Base-by-base conservation (phyloP, 2,888 invertebrate genomes). In the Cotesia congregata region DNA sequence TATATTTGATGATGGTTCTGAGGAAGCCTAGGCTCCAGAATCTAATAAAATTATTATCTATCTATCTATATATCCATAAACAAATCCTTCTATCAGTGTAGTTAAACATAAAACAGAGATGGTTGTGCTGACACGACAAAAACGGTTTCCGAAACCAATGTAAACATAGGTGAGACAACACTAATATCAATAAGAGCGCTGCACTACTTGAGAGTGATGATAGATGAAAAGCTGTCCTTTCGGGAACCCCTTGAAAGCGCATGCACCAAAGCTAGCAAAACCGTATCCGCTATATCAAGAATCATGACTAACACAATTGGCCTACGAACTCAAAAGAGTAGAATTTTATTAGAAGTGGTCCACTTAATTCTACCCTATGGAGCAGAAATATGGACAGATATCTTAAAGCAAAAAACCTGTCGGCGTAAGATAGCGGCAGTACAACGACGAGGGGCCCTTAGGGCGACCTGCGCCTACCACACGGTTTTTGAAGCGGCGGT, bases 301-400 rank as follows among this genome's bases (percentile, higher is more conserved):
- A 67, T 83, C n/a, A 83, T 84, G 80, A 78, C 82, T 39, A 84
- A 84, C 78, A 77, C 77, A 20, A 76, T 3, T 5, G 78, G 76
- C 70, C 69, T 75, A 30, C 64, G 72, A 78, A 71, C 78, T 67
- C 50, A 67, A 39, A 72, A 75, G 72, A 67, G 75, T 7, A 40
- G 75, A 73, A 15, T 76, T 0, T 15, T 79, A 6, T 76, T 78
- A 76, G 6, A 68, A 64, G 74, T 75, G 40, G 68, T 69, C 65
- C 78, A 83, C 69, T 83, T 81, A 41, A 77, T 78, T 67, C 72
- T 82, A 17, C 75, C 82, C 30, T 83, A 83, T 60, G 81, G 82
- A 9, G 78, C 79, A 20, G 20, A 20, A 20, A 20, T 20, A 20
- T 20, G 1, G 2, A 1, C 20, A 20, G 1, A 20, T 20, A 15